These are phyloP conservation scores for Bombus impatiens DNA, from an alignment of 1,140 invertebrate genomes.

Conservation along the genomic window DNA sequence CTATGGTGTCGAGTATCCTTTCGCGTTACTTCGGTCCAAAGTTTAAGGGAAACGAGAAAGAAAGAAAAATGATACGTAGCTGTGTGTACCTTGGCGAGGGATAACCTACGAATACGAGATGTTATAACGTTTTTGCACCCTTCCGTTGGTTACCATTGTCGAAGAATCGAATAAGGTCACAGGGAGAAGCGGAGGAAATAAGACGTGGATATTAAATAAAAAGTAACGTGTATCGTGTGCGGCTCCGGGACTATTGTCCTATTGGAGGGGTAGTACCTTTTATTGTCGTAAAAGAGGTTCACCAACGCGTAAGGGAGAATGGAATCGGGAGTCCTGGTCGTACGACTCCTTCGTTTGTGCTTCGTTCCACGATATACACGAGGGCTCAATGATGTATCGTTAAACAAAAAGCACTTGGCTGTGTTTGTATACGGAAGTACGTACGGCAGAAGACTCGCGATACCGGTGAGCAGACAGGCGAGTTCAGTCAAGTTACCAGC, in stretches of 20 bases:
- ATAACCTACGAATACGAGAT: neutral
- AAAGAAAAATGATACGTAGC: fast-evolving
- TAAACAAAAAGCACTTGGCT: constrained; percentile 43
- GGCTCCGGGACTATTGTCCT: neutral
- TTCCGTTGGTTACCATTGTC: neutral
- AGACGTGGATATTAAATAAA: constrained; percentile 7
- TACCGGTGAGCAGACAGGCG: constrained; percentile 15
- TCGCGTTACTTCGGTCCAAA: neutral
- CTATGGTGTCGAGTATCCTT: neutral
- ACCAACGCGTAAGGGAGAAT: neutral
- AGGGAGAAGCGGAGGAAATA: neutral
- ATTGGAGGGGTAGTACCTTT: neutral
- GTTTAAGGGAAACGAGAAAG: too few relatives aligned
- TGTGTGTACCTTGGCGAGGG: neutral
- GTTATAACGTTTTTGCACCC: neutral
- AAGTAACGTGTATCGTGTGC: neutral
- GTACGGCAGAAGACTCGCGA: constrained; percentile 7
- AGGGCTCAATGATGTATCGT: constrained; percentile 26
- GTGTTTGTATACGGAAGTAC: constrained; percentile 62
- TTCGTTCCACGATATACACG: neutral
- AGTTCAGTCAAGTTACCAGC: constrained; percentile 52
- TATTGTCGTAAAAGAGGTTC: neutral
- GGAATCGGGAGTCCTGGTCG: neutral
- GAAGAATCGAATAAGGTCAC: neutral
- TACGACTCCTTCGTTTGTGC: neutral